These are phyloP conservation scores for Acrobasis repandana DNA, from an alignment of 2,888 invertebrate genomes.

Conservation along the genomic window DNA sequence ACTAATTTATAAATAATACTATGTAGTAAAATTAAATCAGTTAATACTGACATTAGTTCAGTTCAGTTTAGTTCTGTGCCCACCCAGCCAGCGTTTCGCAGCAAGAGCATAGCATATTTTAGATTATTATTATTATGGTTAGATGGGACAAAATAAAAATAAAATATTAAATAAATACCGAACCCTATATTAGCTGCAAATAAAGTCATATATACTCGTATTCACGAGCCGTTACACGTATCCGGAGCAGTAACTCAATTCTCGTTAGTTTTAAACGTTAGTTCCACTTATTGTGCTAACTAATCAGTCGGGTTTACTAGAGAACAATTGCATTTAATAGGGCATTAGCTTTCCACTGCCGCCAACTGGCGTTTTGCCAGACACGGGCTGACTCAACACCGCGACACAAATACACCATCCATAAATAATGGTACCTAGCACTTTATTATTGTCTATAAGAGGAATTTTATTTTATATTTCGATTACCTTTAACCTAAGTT, in stretches of 20 bases:
- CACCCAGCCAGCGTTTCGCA: too few species aligned
- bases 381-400: slow-evolving; percentile 54
- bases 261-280: slow-evolving; percentile 40
- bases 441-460: slow-evolving; percentile 28
- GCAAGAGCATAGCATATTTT: too few species aligned
- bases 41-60: too few species aligned
- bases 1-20: too few species aligned
- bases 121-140: too few species aligned
- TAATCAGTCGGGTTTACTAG: slow-evolving; percentile 50
- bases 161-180: background rate
- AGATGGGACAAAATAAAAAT: background rate
- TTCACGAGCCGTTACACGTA: slow-evolving; percentile 2
- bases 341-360: slow-evolving; percentile 52
- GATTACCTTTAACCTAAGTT: slow-evolving; percentile 26
- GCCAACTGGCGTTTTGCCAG: slow-evolving; percentile 64
- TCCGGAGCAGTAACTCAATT: slow-evolving; percentile 37
- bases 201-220: background rate
- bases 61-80: too few species aligned
- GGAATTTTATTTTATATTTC: slow-evolving; percentile 20
- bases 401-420: slow-evolving; percentile 51
- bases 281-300: slow-evolving; percentile 44
- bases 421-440: slow-evolving; percentile 40
- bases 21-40: too few species aligned
- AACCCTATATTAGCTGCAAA: background rate
- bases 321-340: slow-evolving; percentile 65